phyloP scores from a whole-genome alignment of 2,888 invertebrate genomes.

The Bellardia bayeri region DNA sequence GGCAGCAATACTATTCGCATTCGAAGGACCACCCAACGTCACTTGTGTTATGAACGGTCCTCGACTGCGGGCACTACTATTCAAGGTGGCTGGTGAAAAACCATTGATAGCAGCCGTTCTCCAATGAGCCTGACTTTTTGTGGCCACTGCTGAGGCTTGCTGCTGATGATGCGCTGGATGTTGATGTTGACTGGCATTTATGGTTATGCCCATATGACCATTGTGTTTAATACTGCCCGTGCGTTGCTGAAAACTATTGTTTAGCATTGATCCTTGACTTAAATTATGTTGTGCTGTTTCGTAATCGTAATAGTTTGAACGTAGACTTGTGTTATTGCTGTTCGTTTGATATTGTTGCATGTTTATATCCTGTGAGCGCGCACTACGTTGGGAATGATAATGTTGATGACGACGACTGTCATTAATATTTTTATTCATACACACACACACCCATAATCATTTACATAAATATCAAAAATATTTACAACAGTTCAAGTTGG shows the following conservation, averaged over 20 bases:
- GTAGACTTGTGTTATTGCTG: slow-evolving; percentile 77
- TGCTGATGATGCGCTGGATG: slow-evolving; percentile 74
- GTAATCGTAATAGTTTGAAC: slow-evolving; percentile 93
- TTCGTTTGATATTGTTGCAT: slow-evolving; percentile 77
- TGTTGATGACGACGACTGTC: slow-evolving; percentile 88
- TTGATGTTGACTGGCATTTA: slow-evolving; percentile 79
- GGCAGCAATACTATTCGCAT: slow-evolving; percentile 86
- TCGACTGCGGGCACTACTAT: slow-evolving; percentile 84
- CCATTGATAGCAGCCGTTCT: slow-evolving; percentile 82
- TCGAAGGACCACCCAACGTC: slow-evolving; percentile 85
- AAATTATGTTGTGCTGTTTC: slow-evolving; percentile 89
- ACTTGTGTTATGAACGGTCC: slow-evolving; percentile 88
- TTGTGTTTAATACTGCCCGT: slow-evolving; percentile 82
- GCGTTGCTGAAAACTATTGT: slow-evolving; percentile 72
- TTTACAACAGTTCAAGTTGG: slow-evolving; percentile 56
- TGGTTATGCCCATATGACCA: slow-evolving; percentile 77
- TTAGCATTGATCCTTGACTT: slow-evolving; percentile 75
- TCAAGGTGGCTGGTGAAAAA: slow-evolving; percentile 80
- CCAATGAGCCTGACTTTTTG: slow-evolving; percentile 81
- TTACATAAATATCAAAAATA: slow-evolving; percentile 50
- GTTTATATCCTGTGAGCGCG: slow-evolving; percentile 86
- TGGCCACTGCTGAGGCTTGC: slow-evolving; percentile 81
- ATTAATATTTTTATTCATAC: slow-evolving; percentile 57
- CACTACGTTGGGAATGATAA: slow-evolving; percentile 87
- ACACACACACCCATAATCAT: slow-evolving; percentile 29